phyloP scores from a whole-genome alignment of 2,113 vertebrate species.

The Bombycilla garrulus region DNA sequence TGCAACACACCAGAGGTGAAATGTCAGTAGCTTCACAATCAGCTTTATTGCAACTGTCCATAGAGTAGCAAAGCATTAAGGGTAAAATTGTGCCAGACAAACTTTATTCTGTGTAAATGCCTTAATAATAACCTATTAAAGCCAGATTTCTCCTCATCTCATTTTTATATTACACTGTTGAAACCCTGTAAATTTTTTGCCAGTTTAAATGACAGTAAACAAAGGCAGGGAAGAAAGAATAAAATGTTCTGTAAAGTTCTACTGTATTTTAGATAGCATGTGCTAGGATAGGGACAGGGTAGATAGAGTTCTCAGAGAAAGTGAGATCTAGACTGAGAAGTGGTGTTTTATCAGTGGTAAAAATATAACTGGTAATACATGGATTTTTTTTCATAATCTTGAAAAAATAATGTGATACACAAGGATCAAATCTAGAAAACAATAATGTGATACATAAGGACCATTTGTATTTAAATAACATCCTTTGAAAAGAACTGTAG shows the following conservation, averaged over 20 bases:
- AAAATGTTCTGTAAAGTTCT: not conserved
- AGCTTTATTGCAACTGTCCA: not conserved
- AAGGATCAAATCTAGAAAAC: not conserved
- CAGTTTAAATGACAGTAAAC: not conserved
- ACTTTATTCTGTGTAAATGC: not conserved
- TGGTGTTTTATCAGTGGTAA: not conserved
- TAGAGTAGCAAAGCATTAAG: not conserved
- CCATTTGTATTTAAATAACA: not conserved
- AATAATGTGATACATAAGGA: not conserved
- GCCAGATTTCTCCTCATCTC: not conserved
- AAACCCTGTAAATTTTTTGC: not conserved
- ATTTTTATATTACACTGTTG: not conserved
- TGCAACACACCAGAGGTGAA: not conserved
- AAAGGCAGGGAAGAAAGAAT: not conserved
- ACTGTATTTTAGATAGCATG: not conserved
- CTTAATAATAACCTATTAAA: not conserved
- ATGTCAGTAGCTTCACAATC: not conserved
- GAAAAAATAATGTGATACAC: not conserved
- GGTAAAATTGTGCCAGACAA: not conserved
- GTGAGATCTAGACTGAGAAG: not conserved
- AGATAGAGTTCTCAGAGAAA: not conserved
- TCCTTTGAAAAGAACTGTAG: not conserved
- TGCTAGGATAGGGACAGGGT: not conserved
- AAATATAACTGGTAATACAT: not conserved
- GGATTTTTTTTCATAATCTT: not conserved